Evolutionary conservation across 1,140 invertebrate genomes (phyloP).

Genomic region (Drosophila punjabiensis): DNA sequence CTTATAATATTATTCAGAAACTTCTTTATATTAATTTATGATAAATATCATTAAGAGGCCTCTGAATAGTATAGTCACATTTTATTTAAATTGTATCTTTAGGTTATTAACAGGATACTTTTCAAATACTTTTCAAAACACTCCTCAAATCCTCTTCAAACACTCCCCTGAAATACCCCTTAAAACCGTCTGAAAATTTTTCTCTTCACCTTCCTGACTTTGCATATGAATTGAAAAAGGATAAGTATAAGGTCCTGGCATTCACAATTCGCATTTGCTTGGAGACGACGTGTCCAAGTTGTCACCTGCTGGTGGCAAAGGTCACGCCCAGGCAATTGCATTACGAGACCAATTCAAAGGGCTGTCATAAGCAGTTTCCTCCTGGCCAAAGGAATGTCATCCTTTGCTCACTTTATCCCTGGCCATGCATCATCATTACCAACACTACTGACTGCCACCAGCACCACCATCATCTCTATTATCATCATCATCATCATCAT

Average conservation of each 20-base stretch:
- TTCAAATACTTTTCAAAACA: too few relatives aligned
- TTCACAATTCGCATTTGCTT: slow-evolving; percentile 13
- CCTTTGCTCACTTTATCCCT: slow-evolving; percentile 31
- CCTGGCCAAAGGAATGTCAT: background rate
- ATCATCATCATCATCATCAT: slow-evolving; percentile 3
- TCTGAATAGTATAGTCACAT: too few relatives aligned
- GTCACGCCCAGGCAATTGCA: slow-evolving; percentile 51
- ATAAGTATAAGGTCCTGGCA: background rate
- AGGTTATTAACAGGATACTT: background rate
- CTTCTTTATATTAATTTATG: too few relatives aligned
- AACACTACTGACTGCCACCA: background rate
- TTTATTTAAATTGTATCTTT: background rate
- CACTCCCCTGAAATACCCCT: background rate
- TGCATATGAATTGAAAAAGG: slow-evolving; percentile 9
- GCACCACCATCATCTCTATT: background rate
- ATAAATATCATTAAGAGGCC: too few relatives aligned
- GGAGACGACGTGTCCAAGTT: slow-evolving; percentile 38
- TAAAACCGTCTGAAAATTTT: background rate
- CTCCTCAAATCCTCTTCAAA: too few relatives aligned
- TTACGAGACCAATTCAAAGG: slow-evolving; percentile 46
- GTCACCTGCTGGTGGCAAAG: slow-evolving; percentile 50
- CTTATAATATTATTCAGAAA: too few relatives aligned
- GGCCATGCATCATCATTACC: slow-evolving; percentile 24
- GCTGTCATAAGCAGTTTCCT: slow-evolving; percentile 28
- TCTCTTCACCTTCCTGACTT: slow-evolving; percentile 3